These are phyloP conservation scores for Platalea minor DNA, from an alignment of 2,797 vertebrate species.

Conservation along the genomic window DNA sequence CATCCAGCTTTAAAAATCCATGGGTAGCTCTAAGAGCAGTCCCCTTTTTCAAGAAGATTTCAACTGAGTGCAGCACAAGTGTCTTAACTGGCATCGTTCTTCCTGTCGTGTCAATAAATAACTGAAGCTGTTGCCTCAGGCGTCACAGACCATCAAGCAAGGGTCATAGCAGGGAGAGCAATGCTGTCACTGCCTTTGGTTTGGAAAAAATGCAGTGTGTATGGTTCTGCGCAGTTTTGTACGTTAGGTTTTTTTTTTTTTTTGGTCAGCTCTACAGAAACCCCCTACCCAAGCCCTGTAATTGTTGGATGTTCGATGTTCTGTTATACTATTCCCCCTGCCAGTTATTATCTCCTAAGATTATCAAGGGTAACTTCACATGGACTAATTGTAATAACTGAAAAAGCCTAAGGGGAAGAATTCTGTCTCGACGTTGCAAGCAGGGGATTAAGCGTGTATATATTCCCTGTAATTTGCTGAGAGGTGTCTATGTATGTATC, in stretches of 20 bases:
- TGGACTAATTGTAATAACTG: constrained; percentile 52
- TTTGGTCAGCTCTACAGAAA: neutral
- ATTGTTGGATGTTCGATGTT: constrained; percentile 31
- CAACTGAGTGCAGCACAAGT: neutral
- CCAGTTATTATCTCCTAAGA: constrained; percentile 36
- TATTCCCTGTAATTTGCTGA: constrained; percentile 32
- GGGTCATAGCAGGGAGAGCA: neutral
- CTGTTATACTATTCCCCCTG: neutral
- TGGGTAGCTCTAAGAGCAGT: neutral
- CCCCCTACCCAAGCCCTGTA: neutral
- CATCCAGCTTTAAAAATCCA: neutral
- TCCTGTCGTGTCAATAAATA: neutral
- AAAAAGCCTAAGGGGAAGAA: constrained; percentile 52
- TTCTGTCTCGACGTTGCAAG: constrained; percentile 10
- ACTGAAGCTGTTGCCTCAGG: neutral
- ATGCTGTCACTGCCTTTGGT: neutral
- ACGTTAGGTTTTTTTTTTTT: neutral
- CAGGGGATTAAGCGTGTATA: constrained; percentile 55
- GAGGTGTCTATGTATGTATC: constrained; percentile 43
- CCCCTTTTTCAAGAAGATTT: neutral
- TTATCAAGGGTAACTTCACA: constrained; percentile 55
- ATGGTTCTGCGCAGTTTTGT: neutral
- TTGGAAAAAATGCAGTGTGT: neutral
- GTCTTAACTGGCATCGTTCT: neutral
- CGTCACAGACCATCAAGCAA: neutral